These are phyloP conservation scores for Dinomys branickii DNA, from an alignment of 2,113 vertebrate genomes.

Conservation along the genomic window DNA sequence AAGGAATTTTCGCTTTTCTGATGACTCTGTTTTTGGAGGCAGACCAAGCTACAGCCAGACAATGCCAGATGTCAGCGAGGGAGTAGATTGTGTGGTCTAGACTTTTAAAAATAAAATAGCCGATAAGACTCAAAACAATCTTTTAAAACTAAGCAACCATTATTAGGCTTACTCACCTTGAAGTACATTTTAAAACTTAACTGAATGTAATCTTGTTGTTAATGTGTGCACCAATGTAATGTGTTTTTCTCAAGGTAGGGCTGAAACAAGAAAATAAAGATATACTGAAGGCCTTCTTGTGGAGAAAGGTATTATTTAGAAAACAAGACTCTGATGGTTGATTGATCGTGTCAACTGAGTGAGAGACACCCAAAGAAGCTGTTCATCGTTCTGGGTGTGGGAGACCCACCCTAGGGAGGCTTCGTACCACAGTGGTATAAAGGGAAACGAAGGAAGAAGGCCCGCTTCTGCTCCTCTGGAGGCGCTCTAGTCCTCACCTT, in stretches of 20 bases:
- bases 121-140: not conserved
- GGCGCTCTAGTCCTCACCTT: not conserved
- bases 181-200: slow-evolving; percentile 42
- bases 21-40: not conserved
- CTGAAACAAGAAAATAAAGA: slow-evolving; percentile 54
- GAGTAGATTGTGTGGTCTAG: not conserved
- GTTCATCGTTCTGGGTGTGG: not conserved
- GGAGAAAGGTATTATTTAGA: not conserved
- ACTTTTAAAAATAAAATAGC: slow-evolving; percentile 13
- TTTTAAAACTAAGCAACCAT: not conserved
- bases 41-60: not conserved
- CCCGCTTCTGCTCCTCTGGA: rapidly evolving
- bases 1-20: not conserved
- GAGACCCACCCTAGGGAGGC: not conserved
- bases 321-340: not conserved
- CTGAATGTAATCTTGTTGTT: not conserved
- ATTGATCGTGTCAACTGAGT: not conserved
- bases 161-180: not conserved
- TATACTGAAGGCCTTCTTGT: not conserved
- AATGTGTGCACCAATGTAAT: not conserved
- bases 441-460: not conserved
- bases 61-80: not conserved
- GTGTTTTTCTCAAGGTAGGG: slow-evolving; percentile 44
- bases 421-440: too few species aligned
- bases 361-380: not conserved